phyloP scores from a whole-genome alignment of 2,888 invertebrate genomes.

The Osmoderma eremita region DNA sequence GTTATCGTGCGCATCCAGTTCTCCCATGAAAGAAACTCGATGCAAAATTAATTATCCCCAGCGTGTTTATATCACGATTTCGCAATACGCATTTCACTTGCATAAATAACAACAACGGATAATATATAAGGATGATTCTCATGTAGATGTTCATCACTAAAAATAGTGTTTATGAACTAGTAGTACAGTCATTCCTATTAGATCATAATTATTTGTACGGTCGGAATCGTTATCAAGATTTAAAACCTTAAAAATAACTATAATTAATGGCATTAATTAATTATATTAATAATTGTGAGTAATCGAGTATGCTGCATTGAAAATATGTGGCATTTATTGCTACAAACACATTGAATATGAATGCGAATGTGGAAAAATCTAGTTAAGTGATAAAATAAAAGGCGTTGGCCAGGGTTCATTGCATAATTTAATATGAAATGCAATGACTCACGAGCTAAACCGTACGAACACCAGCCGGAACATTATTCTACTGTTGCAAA shows the following conservation, averaged over 20 bases:
- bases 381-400: too few species aligned
- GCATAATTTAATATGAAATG: too few species aligned
- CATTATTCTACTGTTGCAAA: too few species aligned
- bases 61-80: slow-evolving; percentile 11
- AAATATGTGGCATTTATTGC: slow-evolving; percentile 1
- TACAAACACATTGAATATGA: not conserved
- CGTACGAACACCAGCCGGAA: too few species aligned
- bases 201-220: slow-evolving; percentile 30
- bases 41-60: slow-evolving; percentile 29
- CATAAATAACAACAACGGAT: slow-evolving; percentile 16
- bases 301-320: slow-evolving; percentile 9
- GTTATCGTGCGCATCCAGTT: slow-evolving; percentile 11
- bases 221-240: slow-evolving; percentile 1
- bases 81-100: slow-evolving; percentile 12
- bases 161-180: slow-evolving; percentile 13
- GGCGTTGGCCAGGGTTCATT: too few species aligned
- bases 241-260: slow-evolving; percentile 10
- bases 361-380: too few species aligned
- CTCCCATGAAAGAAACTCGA: not conserved
- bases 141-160: slow-evolving; percentile 12
- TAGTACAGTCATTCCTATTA: slow-evolving; percentile 12
- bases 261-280: slow-evolving; percentile 18
- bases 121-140: not conserved
- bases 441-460: too few species aligned
- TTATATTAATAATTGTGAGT: slow-evolving; percentile 14